Percentiles rank a stretch among this genome's conserved stretches.
phyloP scores from a whole-genome alignment of 2,113 vertebrate species.

The Cygnus atratus region DNA sequence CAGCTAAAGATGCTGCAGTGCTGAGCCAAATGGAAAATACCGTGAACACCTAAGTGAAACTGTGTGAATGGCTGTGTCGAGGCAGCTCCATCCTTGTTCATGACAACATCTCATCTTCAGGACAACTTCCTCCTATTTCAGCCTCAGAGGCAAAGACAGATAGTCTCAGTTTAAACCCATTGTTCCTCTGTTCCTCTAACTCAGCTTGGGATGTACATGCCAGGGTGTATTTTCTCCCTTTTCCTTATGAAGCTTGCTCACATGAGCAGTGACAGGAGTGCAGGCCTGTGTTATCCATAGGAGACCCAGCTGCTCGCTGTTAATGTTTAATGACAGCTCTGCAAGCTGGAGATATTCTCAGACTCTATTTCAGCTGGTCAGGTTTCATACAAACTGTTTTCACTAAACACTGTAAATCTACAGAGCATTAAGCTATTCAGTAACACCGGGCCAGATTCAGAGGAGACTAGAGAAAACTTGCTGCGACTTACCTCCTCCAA shows the following conservation, averaged over 20 bases:
- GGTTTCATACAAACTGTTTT: not conserved
- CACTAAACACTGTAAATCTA: not conserved
- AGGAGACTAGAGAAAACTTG: not conserved
- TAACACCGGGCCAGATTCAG: not conserved
- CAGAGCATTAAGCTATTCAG: not conserved
- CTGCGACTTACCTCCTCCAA: not conserved
- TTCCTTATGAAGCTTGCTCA: not conserved
- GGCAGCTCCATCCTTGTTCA: not conserved
- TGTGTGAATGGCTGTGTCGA: not conserved
- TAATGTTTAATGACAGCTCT: slow-evolving; percentile 57
- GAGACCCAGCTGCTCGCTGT: not conserved
- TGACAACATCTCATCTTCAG: not conserved
- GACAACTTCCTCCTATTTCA: not conserved
- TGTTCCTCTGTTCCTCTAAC: not conserved
- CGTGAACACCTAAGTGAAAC: not conserved
- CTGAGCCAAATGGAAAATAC: not conserved
- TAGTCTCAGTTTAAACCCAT: not conserved
- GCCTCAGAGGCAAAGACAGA: not conserved
- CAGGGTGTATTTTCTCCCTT: not conserved
- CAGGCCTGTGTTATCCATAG: not conserved
- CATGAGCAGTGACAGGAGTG: not conserved
- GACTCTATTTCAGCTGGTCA: slow-evolving; percentile 1
- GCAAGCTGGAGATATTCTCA: slow-evolving; percentile 18
- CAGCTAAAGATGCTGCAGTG: fast-evolving
- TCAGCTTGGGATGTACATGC: not conserved